Evolutionary conservation across 2,113 vertebrate genomes (phyloP).

Genomic region (Onychostoma macrolepis): DNA sequence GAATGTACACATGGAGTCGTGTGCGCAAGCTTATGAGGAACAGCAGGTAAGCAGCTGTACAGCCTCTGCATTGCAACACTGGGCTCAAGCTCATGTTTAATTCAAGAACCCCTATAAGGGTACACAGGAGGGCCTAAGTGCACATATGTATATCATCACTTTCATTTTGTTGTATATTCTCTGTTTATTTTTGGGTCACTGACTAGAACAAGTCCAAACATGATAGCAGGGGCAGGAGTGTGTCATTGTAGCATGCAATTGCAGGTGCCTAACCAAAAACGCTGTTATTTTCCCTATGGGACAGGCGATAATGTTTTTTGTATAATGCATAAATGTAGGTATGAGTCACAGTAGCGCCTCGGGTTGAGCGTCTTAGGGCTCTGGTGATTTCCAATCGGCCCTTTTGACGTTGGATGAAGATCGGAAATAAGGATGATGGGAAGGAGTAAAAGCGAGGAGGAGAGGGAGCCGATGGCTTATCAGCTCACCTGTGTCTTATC

Average conservation of each 20-base stretch:
- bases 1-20: constrained; percentile 16
- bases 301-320: constrained; percentile 5
- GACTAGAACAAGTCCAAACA: constrained; percentile 48
- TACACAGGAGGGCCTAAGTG: constrained; percentile 55
- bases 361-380: neutral
- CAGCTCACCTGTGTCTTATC: constrained; percentile 31
- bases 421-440: constrained; percentile 9
- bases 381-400: constrained; percentile 11
- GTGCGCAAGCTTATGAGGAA: constrained; percentile 5
- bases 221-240: constrained; percentile 43
- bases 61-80: constrained; percentile 41
- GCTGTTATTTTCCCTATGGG: constrained; percentile 33
- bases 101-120: constrained; percentile 59
- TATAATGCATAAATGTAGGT: constrained; percentile 33
- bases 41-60: constrained; percentile 30
- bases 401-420: constrained; percentile 1
- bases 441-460: neutral
- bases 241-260: constrained; percentile 4
- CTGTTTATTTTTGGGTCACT: constrained; percentile 64
- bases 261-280: constrained; percentile 17
- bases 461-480: neutral
- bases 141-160: constrained; percentile 52
- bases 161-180: constrained; percentile 41
- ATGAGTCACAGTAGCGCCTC: constrained; percentile 14
- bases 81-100: constrained; percentile 64